phyloP scores from a whole-genome alignment of 1,140 invertebrate species.

The Apolygus lucorum region DNA sequence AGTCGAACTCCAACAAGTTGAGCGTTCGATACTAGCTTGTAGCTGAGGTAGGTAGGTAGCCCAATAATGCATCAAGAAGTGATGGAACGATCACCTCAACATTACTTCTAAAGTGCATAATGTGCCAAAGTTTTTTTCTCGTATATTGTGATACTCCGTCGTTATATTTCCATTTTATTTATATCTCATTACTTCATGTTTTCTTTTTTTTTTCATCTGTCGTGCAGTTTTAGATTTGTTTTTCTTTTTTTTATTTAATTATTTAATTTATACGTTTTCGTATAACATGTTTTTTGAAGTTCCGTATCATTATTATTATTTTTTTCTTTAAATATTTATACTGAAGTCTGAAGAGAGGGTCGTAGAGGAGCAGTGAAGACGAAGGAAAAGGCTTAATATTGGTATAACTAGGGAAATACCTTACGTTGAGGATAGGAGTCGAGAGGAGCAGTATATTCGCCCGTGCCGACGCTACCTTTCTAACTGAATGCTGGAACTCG shows the following conservation, averaged over 20 bases:
- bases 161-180: neutral
- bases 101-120: neutral
- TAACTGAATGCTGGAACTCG: neutral
- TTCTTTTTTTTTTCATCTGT: too few species aligned
- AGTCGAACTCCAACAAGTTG: conserved; percentile 16
- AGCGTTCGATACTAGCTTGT: conserved; percentile 7
- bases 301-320: too few species aligned
- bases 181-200: neutral
- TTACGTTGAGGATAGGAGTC: neutral
- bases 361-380: conserved; percentile 1
- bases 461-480: neutral
- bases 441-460: conserved; percentile 4
- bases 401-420: conserved; percentile 7
- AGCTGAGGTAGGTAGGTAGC: neutral
- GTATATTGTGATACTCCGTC: neutral
- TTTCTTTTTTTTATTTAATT: too few species aligned
- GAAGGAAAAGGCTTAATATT: neutral
- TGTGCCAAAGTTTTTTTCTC: neutral
- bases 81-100: neutral
- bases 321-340: neutral
- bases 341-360: neutral
- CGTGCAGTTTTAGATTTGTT: too few species aligned
- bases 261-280: too few species aligned
- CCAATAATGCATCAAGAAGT: neutral
- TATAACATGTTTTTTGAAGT: too few species aligned